Conservation (phyloP, 2,888 invertebrate species). For the Conchocele bisecta region DNA sequence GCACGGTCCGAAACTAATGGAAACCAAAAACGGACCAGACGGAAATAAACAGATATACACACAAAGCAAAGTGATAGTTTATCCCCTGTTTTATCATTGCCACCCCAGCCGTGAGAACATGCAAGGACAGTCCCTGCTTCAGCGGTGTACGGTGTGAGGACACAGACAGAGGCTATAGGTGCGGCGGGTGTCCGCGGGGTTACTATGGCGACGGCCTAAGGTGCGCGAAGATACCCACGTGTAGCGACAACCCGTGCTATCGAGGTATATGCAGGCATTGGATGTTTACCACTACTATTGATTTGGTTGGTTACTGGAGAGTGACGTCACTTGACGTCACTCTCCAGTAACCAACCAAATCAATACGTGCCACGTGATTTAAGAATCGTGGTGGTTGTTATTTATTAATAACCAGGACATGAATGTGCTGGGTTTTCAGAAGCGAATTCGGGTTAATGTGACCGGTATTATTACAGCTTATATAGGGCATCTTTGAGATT, state of each 20-base stretch:
- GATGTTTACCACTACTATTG: not conserved
- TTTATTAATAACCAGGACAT: not conserved
- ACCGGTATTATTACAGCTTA: too few relatives aligned
- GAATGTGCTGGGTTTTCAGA: too few relatives aligned
- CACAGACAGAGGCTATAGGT: conserved; percentile 71
- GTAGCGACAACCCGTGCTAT: conserved; percentile 77
- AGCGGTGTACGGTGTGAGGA: conserved; percentile 83
- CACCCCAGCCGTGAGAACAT: conserved; percentile 13
- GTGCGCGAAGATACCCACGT: conserved; percentile 83
- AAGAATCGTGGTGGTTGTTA: not conserved
- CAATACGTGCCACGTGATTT: too few relatives aligned
- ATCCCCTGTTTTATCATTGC: not conserved
- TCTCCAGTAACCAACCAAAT: too few relatives aligned
- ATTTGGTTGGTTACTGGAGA: too few relatives aligned
- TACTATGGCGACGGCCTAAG: conserved; percentile 89
- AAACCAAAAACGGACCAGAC: not conserved
- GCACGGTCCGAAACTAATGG: not conserved
- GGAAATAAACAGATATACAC: not conserved
- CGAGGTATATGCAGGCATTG: conserved; percentile 73
- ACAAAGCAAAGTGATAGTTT: not conserved
- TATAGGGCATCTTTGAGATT: too few relatives aligned
- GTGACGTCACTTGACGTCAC: too few relatives aligned
- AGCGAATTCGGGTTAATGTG: not conserved
- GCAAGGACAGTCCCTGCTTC: conserved; percentile 87
- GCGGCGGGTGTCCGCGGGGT: conserved; percentile 89